Base-by-base conservation (phyloP, 2,113 vertebrate genomes). In the Loxodonta africana region DNA sequence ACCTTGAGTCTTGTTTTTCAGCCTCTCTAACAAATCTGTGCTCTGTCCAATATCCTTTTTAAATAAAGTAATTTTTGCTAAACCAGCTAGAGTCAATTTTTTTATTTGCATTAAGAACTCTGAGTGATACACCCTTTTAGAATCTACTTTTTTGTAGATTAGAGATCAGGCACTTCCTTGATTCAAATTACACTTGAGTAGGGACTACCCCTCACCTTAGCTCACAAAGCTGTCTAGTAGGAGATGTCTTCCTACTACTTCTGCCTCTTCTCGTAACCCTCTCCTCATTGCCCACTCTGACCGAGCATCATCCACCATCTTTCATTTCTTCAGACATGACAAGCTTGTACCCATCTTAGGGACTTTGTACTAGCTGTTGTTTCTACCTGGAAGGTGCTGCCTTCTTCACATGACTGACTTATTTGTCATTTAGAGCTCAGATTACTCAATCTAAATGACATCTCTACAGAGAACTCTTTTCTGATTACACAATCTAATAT, bases 1-100 rank as follows among this genome's bases (percentile, higher is more conserved):
- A 85, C 65, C 7, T 26, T 30, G 37, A 95, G 18, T 71, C 67
- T 86, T 86, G 41, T 94, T 94, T 94, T 74, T 83, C 33, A 74
- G 51, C 26, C 73, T 23, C 10, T 94, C 67, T 21, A 83, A 78
- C 74, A 84, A 23, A 48, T 74, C 26, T 65, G 1, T 17, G n/a
- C 17, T 18, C 17, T 71, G 33, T 11, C 37, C 20, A 74, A 41
- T 74, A 23, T 41, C 37, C n/a, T 41, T 74, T 74, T 41, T 6
- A 73, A 21, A 9, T 73, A 73, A 17, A 17, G 1, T 74, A 23
- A n/a, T 41, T 77, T 60, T 18, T 83, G 67, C 25, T 89, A 77
- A 90, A 53, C 60, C 63, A 84, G 67, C 18, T 12, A 57, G 26
- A 73, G 78, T 83, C 23, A 60, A 10, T 69, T 69, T 77, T 62